Base-by-base conservation (phyloP, 2,113 vertebrate species). In the Saimiri boliviensis region DNA sequence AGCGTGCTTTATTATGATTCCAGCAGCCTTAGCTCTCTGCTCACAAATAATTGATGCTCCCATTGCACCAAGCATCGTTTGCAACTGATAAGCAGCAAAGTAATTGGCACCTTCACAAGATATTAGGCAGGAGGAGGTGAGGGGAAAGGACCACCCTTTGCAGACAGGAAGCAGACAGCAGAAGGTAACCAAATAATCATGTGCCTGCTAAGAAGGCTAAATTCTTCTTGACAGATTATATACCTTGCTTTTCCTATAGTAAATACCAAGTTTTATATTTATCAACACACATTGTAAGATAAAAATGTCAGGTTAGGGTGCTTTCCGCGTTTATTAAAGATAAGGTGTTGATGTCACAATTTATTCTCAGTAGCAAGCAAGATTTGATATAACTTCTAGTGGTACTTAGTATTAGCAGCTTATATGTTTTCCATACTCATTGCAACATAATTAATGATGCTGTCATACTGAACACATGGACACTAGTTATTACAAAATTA, bases 1-100 rank as follows among this genome's bases (percentile, higher is more conserved):
- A 93, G 97, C 97, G 98, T 98, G 97, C 98, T 98, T 98, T 98
- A 98, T 98, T 98, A 98, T 96, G 98, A 98, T 97, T 98, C 98
- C 96, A 98, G 97, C 97, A 97, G 96, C 82, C 97, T 98, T 98
- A 96, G 97, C 98, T 98, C 97, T 98, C 97, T 98, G 97, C 98
- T 98, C 98, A 98, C 98, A 98, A 98, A 99, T 99, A 98, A 99
- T 98, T 98, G 98, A 99, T 99, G 98, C 95, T 98, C 97, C 98
- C 97, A 97, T 98, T 98, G 96, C 98, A 98, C 98, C 97, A 98
- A 98, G 98, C 98, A 97, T 98, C 98, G 97, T 98, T 98, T 98
- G 98, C 98, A 98, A 96, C 98, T 96, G 97, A 98, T 98, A 98
- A 99, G 98, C 98, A 98, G 98, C 94, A 97, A 97, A 95, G 97